Evolutionary conservation across 1,140 invertebrate genomes (phyloP).

Genomic region (Tetramorium alpestre): DNA sequence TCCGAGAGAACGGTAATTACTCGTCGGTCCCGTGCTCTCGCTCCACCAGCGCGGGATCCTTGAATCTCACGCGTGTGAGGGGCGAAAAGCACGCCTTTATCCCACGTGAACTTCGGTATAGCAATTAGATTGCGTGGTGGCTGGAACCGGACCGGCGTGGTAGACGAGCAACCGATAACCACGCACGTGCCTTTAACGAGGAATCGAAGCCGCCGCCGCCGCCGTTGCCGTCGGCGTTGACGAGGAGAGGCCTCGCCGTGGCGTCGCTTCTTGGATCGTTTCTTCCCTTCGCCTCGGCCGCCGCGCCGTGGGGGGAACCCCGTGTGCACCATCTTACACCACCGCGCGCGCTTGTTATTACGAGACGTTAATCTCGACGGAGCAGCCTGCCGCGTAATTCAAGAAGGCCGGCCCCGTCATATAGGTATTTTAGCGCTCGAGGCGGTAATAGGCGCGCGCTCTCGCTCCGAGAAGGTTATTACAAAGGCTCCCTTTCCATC

Average conservation of each 20-base stretch:
- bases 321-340: conserved; percentile 53
- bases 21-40: conserved; percentile 1
- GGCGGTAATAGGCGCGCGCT: conserved; percentile 64
- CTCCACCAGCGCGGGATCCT: neutral
- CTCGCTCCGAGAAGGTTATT: conserved; percentile 58
- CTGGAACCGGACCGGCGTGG: conserved; percentile 21
- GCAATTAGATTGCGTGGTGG: conserved; percentile 72
- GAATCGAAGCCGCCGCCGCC: conserved; percentile 65
- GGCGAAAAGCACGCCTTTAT: conserved; percentile 16
- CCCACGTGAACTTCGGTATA: conserved; percentile 47
- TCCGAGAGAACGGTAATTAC: conserved; percentile 55
- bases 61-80: neutral
- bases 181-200: conserved; percentile 77
- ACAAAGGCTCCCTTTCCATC: conserved; percentile 40
- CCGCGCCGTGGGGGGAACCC: neutral
- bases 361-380: conserved; percentile 62
- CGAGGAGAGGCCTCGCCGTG: neutral
- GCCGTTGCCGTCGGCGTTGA: conserved; percentile 3
- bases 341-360: conserved; percentile 57
- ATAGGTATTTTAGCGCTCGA: conserved; percentile 68
- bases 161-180: conserved; percentile 73
- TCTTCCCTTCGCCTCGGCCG: conserved; percentile 28
- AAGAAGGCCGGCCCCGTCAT: conserved; percentile 67
- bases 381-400: conserved; percentile 61
- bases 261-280: conserved; percentile 56